These are phyloP conservation scores for Cyclophora punctaria DNA, from an alignment of 2,888 invertebrate species.

Conservation along the genomic window DNA sequence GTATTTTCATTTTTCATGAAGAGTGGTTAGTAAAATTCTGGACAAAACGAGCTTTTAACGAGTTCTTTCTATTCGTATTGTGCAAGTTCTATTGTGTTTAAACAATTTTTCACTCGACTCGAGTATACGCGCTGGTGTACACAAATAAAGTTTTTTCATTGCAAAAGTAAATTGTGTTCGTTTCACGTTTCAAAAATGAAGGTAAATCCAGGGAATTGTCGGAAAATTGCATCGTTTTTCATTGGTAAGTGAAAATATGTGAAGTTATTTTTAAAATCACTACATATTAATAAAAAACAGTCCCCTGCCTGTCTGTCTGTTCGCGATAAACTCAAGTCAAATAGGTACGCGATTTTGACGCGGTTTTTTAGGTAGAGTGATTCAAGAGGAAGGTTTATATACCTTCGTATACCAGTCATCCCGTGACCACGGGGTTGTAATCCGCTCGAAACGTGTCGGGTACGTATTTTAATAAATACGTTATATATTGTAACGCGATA, in stretches of 20 bases:
- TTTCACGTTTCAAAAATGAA: conserved; percentile 31
- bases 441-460: too few species aligned
- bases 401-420: too few species aligned
- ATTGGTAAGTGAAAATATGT: conserved; percentile 40
- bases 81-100: conserved; percentile 34
- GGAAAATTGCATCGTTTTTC: conserved; percentile 41
- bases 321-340: too few species aligned
- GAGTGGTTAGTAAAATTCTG: conserved; percentile 20
- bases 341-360: too few species aligned
- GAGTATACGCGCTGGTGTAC: conserved; percentile 31
- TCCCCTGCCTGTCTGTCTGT: too few species aligned
- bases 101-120: conserved; percentile 9
- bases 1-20: conserved; percentile 9
- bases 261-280: too few species aligned
- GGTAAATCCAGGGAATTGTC: conserved; percentile 34
- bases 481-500: too few species aligned
- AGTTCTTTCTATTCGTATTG: conserved; percentile 41
- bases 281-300: too few species aligned
- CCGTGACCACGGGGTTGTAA: too few species aligned
- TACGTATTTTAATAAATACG: too few species aligned
- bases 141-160: conserved; percentile 32
- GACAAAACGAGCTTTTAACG: conserved; percentile 36
- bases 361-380: too few species aligned
- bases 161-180: conserved; percentile 14
- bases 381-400: too few species aligned